phyloP scores from a whole-genome alignment of 1,140 invertebrate genomes.

The Bombus turneri region DNA sequence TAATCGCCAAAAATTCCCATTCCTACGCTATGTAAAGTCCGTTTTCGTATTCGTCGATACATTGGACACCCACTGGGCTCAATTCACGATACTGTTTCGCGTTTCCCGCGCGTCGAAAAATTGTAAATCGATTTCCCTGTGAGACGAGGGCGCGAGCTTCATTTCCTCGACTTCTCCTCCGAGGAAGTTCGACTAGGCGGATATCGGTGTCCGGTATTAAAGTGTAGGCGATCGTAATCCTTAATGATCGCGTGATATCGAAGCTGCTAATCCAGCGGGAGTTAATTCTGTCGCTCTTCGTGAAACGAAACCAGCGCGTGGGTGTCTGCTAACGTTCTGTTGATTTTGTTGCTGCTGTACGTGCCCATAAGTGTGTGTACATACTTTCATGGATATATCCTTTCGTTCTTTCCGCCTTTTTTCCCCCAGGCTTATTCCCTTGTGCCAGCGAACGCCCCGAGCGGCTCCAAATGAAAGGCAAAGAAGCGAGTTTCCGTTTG shows the following conservation, averaged over 20 bases:
- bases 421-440: neutral
- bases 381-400: neutral
- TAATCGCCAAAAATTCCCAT: too few relatives aligned
- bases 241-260: slow-evolving; percentile 40
- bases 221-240: slow-evolving; percentile 35
- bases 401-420: neutral
- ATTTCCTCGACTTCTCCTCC: slow-evolving; percentile 3
- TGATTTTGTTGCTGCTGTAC: too few relatives aligned
- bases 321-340: too few relatives aligned
- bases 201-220: slow-evolving; percentile 40
- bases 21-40: neutral
- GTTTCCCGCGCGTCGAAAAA: neutral
- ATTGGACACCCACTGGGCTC: neutral
- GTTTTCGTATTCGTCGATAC: neutral
- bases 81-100: neutral
- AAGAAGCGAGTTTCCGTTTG: slow-evolving; percentile 14
- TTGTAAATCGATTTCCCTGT: neutral
- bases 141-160: neutral
- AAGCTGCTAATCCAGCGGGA: slow-evolving; percentile 31
- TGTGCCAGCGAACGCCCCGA: neutral
- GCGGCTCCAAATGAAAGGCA: slow-evolving; percentile 15
- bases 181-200: neutral
- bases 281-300: slow-evolving; percentile 34
- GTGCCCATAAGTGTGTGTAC: neutral
- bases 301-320: neutral